Evolutionary conservation across 2,113 vertebrate genomes (phyloP).

Genomic region (Muntiacus reevesi): DNA sequence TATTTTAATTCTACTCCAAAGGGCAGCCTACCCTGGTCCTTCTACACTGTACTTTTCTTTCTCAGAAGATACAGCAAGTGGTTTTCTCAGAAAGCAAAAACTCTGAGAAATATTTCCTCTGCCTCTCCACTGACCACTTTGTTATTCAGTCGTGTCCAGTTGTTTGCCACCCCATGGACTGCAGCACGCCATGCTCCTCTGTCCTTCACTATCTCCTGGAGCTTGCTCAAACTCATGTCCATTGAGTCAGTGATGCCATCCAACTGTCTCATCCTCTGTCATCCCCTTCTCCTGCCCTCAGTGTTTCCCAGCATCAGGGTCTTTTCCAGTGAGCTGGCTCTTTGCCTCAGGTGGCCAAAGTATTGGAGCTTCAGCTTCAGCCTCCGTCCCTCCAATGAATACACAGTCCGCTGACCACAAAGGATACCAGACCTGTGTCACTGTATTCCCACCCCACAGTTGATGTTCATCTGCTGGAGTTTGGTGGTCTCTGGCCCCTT

Average conservation of each 20-base stretch:
- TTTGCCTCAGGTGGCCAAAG: neutral
- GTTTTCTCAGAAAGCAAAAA: neutral
- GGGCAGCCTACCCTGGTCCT: neutral
- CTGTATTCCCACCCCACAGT: fast-evolving
- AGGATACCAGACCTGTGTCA: neutral
- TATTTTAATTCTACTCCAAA: neutral
- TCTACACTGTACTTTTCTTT: neutral
- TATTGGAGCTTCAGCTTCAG: neutral
- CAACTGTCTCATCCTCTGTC: neutral
- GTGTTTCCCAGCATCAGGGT: neutral
- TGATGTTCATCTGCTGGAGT: neutral
- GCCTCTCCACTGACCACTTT: neutral
- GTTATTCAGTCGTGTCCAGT: neutral
- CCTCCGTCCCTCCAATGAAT: neutral
- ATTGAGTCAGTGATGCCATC: neutral
- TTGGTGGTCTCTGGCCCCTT: neutral
- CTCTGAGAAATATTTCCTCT: neutral
- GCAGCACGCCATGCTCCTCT: neutral
- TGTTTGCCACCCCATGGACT: neutral
- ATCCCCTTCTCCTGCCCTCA: neutral
- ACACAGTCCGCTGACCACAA: neutral
- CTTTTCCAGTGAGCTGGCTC: neutral
- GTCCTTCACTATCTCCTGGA: neutral
- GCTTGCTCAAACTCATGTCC: neutral
- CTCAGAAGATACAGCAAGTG: neutral